Base-by-base conservation (phyloP, 2,113 vertebrate genomes). In the Tachuris rubrigastra region DNA sequence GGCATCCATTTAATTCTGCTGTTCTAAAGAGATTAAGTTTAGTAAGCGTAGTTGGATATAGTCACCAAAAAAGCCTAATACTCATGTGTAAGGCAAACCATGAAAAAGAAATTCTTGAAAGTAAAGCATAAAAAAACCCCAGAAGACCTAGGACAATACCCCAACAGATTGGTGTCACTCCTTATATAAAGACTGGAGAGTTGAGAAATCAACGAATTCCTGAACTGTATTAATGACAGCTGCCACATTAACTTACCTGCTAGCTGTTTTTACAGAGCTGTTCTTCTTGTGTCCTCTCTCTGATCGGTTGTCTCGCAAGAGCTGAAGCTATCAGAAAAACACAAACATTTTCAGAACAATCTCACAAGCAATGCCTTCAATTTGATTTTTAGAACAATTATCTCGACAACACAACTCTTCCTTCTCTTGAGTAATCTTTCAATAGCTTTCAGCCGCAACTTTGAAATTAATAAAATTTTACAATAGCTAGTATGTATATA, bases 261-360 rank as follows among this genome's bases (percentile, higher is more conserved):
- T 99, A 71, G 99, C 99, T 85, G 99, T 99, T 98, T 99, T 99
- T 55, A 98, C 98, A 5, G 99, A 99, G 87, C 98, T 99, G 97
- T 95, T 99, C 94, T 99, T 99, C 96, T 98, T 98, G 96, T 99
- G 99, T 30, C 99, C 99, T 97, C 98, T 98, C 86, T 99, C 99
- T 0, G 98, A 97, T 66, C 99, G 98, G 47, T 98, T 98, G 90
- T 99, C 99, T 98, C 99, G 98, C 93, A 99, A 97, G 81, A 99
- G 98, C 12, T 98, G 97, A 96, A 98, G 97, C 98, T 98, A 74
- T 53, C 85, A 39, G 62, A 85, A 80, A 81, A 82, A 12, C 19
- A 14, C 28, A 22, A 31, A 55, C 7, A 55, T 2, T 44, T 93
- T 87, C 83, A 93, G 65, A 96, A 93, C 20, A 67, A 56, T 95